Evolutionary conservation across 2,113 vertebrate species (phyloP).

Genomic region (Platycercus adscitus): DNA sequence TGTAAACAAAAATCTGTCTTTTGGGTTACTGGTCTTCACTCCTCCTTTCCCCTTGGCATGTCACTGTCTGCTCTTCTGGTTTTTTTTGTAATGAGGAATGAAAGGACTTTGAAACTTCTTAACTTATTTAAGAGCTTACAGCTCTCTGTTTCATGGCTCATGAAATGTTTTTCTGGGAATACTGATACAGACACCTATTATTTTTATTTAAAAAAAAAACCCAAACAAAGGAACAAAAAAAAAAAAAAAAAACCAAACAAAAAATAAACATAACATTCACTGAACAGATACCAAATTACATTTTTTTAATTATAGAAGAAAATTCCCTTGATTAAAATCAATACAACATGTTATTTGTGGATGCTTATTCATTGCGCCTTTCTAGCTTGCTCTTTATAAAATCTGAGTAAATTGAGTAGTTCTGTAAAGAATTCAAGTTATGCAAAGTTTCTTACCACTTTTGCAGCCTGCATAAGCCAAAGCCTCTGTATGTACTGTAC

Average conservation of each 20-base stretch:
- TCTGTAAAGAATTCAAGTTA: not conserved
- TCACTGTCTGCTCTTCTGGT: not conserved
- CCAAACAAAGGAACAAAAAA: too few relatives aligned
- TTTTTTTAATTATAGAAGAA: not conserved
- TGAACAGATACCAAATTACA: not conserved
- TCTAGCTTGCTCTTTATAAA: not conserved
- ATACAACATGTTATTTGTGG: not conserved
- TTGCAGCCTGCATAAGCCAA: not conserved
- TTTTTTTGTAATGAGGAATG: not conserved
- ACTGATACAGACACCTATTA: not conserved
- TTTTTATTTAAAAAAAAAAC: too few relatives aligned
- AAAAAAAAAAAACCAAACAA: too few relatives aligned
- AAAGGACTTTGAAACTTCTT: constrained; percentile 23
- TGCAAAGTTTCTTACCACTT: not conserved
- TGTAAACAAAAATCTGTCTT: constrained; percentile 53
- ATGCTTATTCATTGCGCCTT: not conserved
- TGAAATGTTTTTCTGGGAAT: not conserved
- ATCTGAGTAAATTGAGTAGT: not conserved
- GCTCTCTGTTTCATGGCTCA: not conserved
- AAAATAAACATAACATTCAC: not conserved
- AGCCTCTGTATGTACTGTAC: not conserved
- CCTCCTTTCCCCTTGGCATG: not conserved
- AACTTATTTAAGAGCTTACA: not conserved
- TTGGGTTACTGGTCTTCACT: not conserved
- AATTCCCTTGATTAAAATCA: constrained; percentile 7